A percentile compares a stretch with the other conserved stretches of the same genome.
Conservation (phyloP, 1,140 invertebrate genomes). For the Augochlora pura region DNA sequence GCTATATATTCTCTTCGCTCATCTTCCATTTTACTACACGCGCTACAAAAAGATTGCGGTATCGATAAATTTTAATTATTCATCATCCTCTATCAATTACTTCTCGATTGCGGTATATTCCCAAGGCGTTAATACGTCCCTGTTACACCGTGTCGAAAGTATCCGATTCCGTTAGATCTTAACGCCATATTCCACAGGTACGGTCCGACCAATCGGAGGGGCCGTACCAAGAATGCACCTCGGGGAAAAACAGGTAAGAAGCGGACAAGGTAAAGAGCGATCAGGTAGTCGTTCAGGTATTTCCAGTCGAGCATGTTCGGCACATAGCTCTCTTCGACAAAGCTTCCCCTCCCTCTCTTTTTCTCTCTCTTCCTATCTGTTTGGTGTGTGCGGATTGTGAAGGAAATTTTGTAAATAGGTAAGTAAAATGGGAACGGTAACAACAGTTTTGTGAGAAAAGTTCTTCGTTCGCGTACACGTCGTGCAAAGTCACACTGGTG, state of each 20-base stretch:
- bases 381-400: slow-evolving; percentile 57
- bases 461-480: slow-evolving; percentile 16
- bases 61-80: not conserved
- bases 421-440: slow-evolving; percentile 40
- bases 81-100: not conserved
- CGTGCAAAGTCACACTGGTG: not conserved
- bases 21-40: not conserved
- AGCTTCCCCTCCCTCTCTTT: slow-evolving; percentile 10
- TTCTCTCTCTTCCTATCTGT: slow-evolving; percentile 20
- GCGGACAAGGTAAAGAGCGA: slow-evolving; percentile 36
- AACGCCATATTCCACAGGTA: slow-evolving; percentile 45
- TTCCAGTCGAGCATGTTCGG: slow-evolving; percentile 75
- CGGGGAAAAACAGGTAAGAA: slow-evolving; percentile 55
- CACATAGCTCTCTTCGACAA: slow-evolving; percentile 61
- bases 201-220: slow-evolving; percentile 54
- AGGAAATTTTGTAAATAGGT: slow-evolving; percentile 70
- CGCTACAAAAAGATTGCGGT: not conserved
- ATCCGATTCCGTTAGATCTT: slow-evolving; percentile 53
- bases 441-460: slow-evolving; percentile 23
- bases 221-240: slow-evolving; percentile 62
- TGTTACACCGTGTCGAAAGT: slow-evolving; percentile 13
- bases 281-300: slow-evolving; percentile 69
- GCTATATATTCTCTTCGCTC: not conserved
- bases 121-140: not conserved
- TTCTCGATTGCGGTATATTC: not conserved